Evolutionary conservation across 2,797 vertebrate genomes (phyloP).

Genomic region (Rhynchonycteris naso): DNA sequence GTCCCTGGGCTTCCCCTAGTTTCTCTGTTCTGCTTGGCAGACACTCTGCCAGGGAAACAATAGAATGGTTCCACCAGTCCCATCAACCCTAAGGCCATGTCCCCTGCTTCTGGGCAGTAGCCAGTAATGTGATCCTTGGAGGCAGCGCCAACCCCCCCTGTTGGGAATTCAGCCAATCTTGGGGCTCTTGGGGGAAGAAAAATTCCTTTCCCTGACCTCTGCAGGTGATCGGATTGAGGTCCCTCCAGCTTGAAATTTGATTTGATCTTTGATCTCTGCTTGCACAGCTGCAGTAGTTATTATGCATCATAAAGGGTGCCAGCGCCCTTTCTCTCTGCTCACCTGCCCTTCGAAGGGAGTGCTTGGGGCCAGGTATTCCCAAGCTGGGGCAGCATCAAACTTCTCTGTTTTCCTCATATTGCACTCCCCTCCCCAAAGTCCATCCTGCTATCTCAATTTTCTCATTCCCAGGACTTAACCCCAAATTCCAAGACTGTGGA

Average conservation of each 20-base stretch:
- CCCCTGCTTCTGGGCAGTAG: slow-evolving; percentile 78
- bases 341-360: slow-evolving; percentile 65
- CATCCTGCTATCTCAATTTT: neutral
- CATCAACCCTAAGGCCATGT: slow-evolving; percentile 56
- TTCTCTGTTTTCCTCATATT: neutral
- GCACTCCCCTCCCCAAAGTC: neutral
- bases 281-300: slow-evolving; percentile 79
- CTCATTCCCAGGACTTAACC: slow-evolving; percentile 47
- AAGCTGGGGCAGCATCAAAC: neutral
- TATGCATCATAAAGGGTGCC: slow-evolving; percentile 66
- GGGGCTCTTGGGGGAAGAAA: slow-evolving; percentile 74
- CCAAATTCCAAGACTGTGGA: slow-evolving; percentile 39
- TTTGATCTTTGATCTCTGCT: slow-evolving; percentile 83
- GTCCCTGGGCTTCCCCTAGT: neutral
- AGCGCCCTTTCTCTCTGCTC: slow-evolving; percentile 15
- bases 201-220: slow-evolving; percentile 82
- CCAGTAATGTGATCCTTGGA: slow-evolving; percentile 76
- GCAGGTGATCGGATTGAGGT: slow-evolving; percentile 79
- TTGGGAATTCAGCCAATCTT: slow-evolving; percentile 79
- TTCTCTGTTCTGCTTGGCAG: slow-evolving; percentile 15
- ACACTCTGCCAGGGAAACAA: neutral
- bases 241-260: slow-evolving; percentile 79
- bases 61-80: neutral
- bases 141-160: slow-evolving; percentile 62
- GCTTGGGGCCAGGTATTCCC: slow-evolving; percentile 47